These are phyloP conservation scores for Brachyhypopomus gauderio DNA, from an alignment of 2,113 vertebrate genomes.

Conservation along the genomic window DNA sequence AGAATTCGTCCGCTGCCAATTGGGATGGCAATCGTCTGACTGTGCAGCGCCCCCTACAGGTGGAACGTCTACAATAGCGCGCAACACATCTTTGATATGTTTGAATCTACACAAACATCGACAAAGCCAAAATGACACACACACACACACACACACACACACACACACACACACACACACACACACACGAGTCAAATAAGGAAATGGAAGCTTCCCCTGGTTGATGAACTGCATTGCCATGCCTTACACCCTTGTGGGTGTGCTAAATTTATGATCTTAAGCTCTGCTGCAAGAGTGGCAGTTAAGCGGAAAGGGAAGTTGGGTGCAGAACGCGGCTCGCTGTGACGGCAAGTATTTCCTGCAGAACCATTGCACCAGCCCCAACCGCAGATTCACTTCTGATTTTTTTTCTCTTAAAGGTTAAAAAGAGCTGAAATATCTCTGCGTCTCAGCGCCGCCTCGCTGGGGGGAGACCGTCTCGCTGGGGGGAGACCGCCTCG, in stretches of 20 bases:
- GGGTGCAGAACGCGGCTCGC: not conserved
- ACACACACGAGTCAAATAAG: not conserved
- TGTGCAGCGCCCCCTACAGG: not conserved
- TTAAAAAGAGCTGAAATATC: not conserved
- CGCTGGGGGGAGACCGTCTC: no score
- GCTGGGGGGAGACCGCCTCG: no score
- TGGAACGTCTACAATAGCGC: not conserved
- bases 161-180: no score
- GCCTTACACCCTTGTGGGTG: not conserved
- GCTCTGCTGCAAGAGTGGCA: conserved; percentile 2
- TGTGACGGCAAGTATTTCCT: conserved; percentile 1
- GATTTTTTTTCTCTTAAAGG: conserved; percentile 27
- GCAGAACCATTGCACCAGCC: not conserved
- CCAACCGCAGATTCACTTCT: conserved; percentile 41
- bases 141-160: no score
- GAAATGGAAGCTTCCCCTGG: not conserved
- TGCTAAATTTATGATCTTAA: not conserved
- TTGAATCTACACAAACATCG: no score
- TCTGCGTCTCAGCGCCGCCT: not conserved
- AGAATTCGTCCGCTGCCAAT: conserved; percentile 24
- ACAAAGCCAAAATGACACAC: no score
- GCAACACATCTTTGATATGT: no score
- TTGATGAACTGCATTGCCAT: not conserved
- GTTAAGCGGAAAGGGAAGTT: conserved; percentile 46
- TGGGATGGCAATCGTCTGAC: not conserved